These are phyloP conservation scores for Cossypha dichroa DNA, from an alignment of 2,797 vertebrate genomes.

Conservation along the genomic window DNA sequence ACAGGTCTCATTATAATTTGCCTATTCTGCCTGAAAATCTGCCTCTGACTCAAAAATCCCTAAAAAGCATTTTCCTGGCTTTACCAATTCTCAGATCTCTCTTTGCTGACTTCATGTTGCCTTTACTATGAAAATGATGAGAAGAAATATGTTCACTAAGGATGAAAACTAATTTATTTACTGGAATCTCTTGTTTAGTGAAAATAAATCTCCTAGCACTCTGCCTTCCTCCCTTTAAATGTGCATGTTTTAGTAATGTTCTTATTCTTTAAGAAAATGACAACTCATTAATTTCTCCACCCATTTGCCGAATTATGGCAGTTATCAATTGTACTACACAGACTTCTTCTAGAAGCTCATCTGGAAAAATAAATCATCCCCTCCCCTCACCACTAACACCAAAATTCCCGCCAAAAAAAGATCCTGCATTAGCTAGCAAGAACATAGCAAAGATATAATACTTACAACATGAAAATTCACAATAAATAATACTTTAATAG, in stretches of 20 bases:
- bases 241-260: background rate
- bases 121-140: background rate
- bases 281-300: background rate
- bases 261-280: background rate
- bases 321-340: background rate
- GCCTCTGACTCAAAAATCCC: background rate
- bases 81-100: background rate
- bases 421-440: background rate
- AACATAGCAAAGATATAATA: background rate
- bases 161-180: background rate
- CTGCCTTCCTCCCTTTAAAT: background rate
- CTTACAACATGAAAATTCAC: background rate
- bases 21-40: background rate
- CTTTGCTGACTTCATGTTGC: background rate
- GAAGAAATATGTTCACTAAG: background rate
- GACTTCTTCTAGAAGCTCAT: background rate
- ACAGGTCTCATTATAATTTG: background rate
- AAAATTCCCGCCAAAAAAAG: background rate
- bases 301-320: background rate
- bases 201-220: background rate
- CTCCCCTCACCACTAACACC: accelerated
- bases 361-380: background rate
- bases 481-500: background rate
- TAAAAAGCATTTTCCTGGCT: background rate
- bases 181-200: background rate